Evolutionary conservation across 2,888 invertebrate genomes (phyloP), one percentile per base, ranked within the genome.

Genomic region (Drosophila mayaguana): DNA sequence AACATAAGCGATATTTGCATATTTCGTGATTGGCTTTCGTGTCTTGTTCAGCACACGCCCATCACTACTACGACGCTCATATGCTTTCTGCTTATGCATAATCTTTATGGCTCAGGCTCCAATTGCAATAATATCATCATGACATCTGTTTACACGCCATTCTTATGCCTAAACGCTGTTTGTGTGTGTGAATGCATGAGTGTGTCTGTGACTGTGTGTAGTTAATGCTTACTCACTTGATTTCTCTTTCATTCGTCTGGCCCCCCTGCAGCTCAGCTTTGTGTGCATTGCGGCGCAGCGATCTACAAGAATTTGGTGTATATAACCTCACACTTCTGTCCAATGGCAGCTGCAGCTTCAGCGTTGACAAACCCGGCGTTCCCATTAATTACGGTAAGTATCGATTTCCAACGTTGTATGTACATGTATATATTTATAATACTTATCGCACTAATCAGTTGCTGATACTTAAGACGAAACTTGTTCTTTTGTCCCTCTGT

Each of bases 291-390:
- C 70, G 77, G 22, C 85, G 82, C 56, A 80, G 50, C 36, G 53
- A 94, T 64, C 90, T 96, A 79, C 95, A 95, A 2, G 95, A 96
- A 92, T 96, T 96, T 86, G 96, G 96, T 6, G 95, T 96, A 61
- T 97, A 96, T 90, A 94, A 95, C 67, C 92, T 96, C 50, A 94
- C 94, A 43, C 92, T 95, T 2, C 91, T 93, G 18, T 87, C 92
- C 6, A 94, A 94, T 45, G 93, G 91, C 12, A 91, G 92, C 42
- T 96, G 96, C 85, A 90, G 92, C 32, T 91, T 96, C 53, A 84
- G 88, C n/a, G 94, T 94, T 0, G 91, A 94, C 25, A 94, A 94
- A 83, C 94, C 95, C 66, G 95, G 97, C 3, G 96, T 96, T 32
- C 95, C 96, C 92, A 95, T 96, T 77, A 95, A 96, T 91, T 94